Percentiles rank a stretch among this genome's conserved stretches.
Evolutionary conservation across 1,140 invertebrate species (phyloP).

Genomic region (Listronotus oregonensis): DNA sequence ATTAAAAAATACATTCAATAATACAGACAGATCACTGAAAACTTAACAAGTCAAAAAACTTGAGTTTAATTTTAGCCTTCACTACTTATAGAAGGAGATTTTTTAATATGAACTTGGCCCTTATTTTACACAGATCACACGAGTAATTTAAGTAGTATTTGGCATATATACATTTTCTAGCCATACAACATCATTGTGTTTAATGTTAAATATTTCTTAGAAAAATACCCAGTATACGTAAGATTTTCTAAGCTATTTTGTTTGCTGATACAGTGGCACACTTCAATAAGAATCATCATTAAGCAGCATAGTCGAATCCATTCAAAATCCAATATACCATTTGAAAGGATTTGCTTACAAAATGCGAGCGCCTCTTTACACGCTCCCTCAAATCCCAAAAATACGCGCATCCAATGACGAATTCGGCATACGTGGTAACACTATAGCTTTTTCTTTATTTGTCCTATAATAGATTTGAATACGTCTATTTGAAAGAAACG

Average conservation of each 20-base stretch:
- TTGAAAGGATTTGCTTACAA: constrained; percentile 53
- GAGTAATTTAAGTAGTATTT: too few relatives aligned
- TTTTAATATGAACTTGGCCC: too few relatives aligned
- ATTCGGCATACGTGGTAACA: constrained; percentile 18
- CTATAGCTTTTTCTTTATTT: constrained; percentile 12
- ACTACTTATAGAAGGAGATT: too few relatives aligned
- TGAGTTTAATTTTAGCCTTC: too few relatives aligned
- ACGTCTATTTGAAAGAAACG: too few relatives aligned
- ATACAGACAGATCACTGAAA: too few relatives aligned
- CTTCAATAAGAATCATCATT: constrained; percentile 27
- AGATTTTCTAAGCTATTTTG: constrained; percentile 7
- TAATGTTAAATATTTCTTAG: background rate
- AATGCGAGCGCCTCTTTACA: constrained; percentile 51
- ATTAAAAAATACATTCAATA: too few relatives aligned
- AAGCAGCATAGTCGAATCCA: constrained; percentile 31
- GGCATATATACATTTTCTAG: too few relatives aligned
- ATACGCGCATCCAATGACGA: constrained; percentile 38
- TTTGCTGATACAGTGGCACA: constrained; percentile 17
- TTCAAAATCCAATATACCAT: constrained; percentile 54
- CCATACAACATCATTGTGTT: background rate
- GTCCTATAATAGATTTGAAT: background rate
- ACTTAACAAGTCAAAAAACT: too few relatives aligned
- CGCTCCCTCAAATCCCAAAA: constrained; percentile 54
- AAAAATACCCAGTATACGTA: background rate
- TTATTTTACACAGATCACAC: too few relatives aligned